Conservation (phyloP, 2,888 invertebrate genomes). For the Ennomos fuscantarius region DNA sequence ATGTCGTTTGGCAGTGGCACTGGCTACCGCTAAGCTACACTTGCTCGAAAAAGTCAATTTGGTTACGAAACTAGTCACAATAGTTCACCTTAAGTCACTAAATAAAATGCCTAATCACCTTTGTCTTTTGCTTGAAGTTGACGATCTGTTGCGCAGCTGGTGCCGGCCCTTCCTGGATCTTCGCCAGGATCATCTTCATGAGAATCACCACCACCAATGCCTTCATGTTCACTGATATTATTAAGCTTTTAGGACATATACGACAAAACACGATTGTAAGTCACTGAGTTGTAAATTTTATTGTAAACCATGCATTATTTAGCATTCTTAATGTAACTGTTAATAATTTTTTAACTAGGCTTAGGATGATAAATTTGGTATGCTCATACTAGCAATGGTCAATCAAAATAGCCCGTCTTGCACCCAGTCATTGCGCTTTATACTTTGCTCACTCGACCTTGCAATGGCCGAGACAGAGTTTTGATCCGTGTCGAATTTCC, state of each 20-base stretch:
- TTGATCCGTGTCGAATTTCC: constrained; percentile 31
- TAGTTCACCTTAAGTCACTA: no score
- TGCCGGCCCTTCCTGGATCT: constrained; percentile 49
- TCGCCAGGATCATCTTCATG: constrained; percentile 20
- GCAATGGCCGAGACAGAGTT: constrained; percentile 33
- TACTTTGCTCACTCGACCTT: constrained; percentile 29
- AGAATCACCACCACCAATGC: constrained; percentile 23
- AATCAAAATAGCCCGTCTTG: constrained; percentile 34
- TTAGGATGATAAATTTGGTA: background rate
- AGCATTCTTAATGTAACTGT: no score
- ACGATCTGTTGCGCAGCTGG: constrained; percentile 59
- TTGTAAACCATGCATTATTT: no score
- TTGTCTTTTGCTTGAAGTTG: constrained; percentile 55
- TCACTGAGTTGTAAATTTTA: background rate
- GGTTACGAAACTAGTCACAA: no score
- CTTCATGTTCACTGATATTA: constrained; percentile 19
- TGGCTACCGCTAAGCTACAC: no score
- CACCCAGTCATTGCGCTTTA: constrained; percentile 24
- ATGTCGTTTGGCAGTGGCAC: no score
- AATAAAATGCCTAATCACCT: constrained; percentile 44
- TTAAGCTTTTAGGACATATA: constrained; percentile 1
- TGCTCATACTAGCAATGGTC: constrained; percentile 1
- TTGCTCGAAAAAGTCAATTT: no score
- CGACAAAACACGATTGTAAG: background rate
- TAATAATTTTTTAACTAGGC: no score